Conservation (phyloP, 2,888 invertebrate genomes). For the Baccha elongata region DNA sequence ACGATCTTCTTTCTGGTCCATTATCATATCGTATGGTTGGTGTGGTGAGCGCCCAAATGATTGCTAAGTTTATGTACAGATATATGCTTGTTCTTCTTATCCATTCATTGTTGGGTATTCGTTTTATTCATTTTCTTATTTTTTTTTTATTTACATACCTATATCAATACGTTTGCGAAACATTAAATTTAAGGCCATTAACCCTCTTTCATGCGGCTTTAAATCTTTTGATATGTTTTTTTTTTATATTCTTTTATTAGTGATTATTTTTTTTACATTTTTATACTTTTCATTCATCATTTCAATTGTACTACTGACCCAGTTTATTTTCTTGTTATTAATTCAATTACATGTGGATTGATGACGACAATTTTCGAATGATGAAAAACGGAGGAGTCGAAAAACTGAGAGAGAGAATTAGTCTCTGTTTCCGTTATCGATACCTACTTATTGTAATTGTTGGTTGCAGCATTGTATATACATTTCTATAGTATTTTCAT, state of each 20-base stretch:
- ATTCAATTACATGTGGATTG: slow-evolving; percentile 61
- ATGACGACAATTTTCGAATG: slow-evolving; percentile 2
- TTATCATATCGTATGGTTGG: slow-evolving; percentile 13
- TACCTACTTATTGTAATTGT: too few relatives aligned
- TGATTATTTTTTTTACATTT: slow-evolving; percentile 54
- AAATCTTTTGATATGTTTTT: slow-evolving; percentile 46
- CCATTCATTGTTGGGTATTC: slow-evolving; percentile 36
- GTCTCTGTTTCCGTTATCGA: too few relatives aligned
- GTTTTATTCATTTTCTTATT: slow-evolving; percentile 52
- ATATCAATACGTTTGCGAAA: slow-evolving; percentile 25
- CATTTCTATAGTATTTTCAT: too few relatives aligned
- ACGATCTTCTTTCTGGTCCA: slow-evolving; percentile 37
- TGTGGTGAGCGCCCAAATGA: slow-evolving; percentile 44
- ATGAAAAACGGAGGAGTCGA: background rate
- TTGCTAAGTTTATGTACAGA: background rate
- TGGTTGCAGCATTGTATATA: too few relatives aligned
- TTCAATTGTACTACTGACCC: slow-evolving; percentile 67
- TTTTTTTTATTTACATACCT: background rate
- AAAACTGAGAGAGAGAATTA: background rate
- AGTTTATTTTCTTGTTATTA: slow-evolving; percentile 66
- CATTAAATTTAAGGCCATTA: slow-evolving; percentile 60
- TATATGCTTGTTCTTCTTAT: slow-evolving; percentile 15
- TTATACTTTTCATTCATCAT: slow-evolving; percentile 53
- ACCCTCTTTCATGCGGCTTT: slow-evolving; percentile 62
- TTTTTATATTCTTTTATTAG: slow-evolving; percentile 59